A percentile compares a stretch with the other conserved stretches of the same genome.
These are phyloP conservation scores for Yponomeuta evonymella DNA, from an alignment of 2,888 invertebrate genomes.

Conservation along the genomic window DNA sequence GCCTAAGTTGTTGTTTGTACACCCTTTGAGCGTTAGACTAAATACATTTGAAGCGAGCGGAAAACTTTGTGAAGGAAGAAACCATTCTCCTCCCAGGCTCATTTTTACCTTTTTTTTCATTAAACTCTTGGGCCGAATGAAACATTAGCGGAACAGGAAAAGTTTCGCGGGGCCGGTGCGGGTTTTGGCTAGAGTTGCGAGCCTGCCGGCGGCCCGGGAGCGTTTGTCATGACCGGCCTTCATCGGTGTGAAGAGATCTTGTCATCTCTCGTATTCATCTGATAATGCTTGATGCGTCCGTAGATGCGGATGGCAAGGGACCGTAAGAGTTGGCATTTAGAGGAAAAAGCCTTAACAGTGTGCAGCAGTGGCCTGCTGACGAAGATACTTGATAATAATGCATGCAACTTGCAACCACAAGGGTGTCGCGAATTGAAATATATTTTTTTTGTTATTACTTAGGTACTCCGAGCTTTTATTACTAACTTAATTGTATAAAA, in stretches of 20 bases:
- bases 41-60: not conserved
- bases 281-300: too few species aligned
- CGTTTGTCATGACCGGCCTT: conserved; percentile 41
- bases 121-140: conserved; percentile 41
- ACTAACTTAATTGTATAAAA: too few species aligned
- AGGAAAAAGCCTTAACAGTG: too few species aligned
- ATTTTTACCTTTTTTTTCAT: conserved; percentile 42
- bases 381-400: too few species aligned
- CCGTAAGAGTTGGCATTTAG: too few species aligned
- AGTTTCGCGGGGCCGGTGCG: conserved; percentile 39
- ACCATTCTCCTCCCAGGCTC: conserved; percentile 25
- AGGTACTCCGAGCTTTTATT: too few species aligned
- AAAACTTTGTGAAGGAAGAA: conserved; percentile 31
- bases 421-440: too few species aligned
- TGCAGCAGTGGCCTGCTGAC: too few species aligned
- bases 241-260: conserved; percentile 4
- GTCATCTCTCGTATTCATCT: too few species aligned
- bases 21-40: not conserved
- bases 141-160: conserved; percentile 38
- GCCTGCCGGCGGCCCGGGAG: conserved; percentile 33
- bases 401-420: too few species aligned
- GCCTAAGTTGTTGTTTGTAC: not conserved
- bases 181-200: conserved; percentile 38
- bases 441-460: too few species aligned
- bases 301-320: too few species aligned